phyloP scores from a whole-genome alignment of 2,888 invertebrate species.

The Bellardia bayeri region DNA sequence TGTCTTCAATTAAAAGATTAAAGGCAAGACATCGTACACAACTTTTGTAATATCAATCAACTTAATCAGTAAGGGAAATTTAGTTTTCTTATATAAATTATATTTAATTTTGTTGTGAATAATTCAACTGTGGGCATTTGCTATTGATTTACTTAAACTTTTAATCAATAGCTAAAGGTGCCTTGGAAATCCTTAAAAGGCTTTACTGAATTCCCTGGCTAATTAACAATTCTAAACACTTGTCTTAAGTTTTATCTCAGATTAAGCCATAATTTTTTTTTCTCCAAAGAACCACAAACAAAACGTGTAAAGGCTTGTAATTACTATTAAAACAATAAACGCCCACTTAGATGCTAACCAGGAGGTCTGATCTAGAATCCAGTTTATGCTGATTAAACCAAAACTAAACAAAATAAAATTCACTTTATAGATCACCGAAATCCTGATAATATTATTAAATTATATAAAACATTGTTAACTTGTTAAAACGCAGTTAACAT shows the following conservation, averaged over 20 bases:
- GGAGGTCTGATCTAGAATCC: conserved; percentile 40
- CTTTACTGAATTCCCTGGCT: not conserved
- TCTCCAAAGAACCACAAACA: not conserved
- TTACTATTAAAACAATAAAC: conserved; percentile 27
- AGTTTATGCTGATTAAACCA: conserved; percentile 26
- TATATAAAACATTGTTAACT: conserved; percentile 39
- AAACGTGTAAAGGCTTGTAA: conserved; percentile 14
- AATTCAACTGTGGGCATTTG: no score
- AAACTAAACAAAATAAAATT: conserved; percentile 23
- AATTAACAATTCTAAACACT: conserved; percentile 47
- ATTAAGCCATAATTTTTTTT: conserved; percentile 5
- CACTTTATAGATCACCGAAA: conserved; percentile 65
- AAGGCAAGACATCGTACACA: no score
- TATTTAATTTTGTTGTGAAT: no score
- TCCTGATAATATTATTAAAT: conserved; percentile 28
- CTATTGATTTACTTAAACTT: no score
- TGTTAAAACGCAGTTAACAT: conserved; percentile 69
- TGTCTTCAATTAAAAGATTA: no score
- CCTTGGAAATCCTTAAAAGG: conserved; percentile 16
- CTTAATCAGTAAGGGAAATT: no score
- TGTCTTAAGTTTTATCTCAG: conserved; percentile 24
- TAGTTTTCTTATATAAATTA: no score
- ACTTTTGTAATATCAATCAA: no score
- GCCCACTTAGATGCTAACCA: conserved; percentile 38
- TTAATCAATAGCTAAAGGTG: no score